Evolutionary conservation across 2,888 invertebrate species (phyloP).

Genomic region (Oxycera nigricornis): DNA sequence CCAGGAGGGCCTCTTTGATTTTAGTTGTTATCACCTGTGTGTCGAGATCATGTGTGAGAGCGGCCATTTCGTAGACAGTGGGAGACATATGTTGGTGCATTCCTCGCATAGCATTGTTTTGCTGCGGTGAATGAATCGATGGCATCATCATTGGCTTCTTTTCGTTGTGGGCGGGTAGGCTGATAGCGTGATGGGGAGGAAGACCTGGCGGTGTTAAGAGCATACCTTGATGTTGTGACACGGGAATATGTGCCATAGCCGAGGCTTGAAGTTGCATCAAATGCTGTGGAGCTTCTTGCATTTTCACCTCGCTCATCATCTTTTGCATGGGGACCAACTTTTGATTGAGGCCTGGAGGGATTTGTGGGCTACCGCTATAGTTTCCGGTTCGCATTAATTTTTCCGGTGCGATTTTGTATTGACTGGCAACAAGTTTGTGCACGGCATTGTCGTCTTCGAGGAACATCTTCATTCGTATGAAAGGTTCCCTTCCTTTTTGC

Average conservation of each 20-base stretch:
- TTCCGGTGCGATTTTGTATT: conserved; percentile 97
- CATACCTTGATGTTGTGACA: conserved; percentile 65
- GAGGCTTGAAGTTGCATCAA: conserved; percentile 67
- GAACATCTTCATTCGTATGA: conserved; percentile 98
- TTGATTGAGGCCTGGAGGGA: conserved; percentile 72
- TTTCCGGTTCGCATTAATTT: conserved; percentile 96
- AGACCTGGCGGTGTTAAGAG: conserved; percentile 78
- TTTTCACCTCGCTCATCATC: conserved; percentile 78
- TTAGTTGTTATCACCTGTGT: conserved; percentile 96
- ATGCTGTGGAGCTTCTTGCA: conserved; percentile 70
- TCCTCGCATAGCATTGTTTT: conserved; percentile 72
- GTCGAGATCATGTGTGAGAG: conserved; percentile 93
- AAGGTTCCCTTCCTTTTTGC: conserved; percentile 94
- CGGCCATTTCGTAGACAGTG: conserved; percentile 98
- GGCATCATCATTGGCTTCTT: conserved; percentile 68
- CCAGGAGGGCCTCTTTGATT: conserved; percentile 94
- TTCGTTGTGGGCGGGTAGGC: conserved; percentile 70
- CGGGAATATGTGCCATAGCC: conserved; percentile 61
- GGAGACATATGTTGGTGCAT: conserved; percentile 88
- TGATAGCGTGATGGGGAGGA: conserved; percentile 77
- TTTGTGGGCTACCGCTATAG: conserved; percentile 83
- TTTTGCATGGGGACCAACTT: conserved; percentile 82
- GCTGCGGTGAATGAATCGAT: conserved; percentile 70
- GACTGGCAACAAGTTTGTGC: conserved; percentile 93
- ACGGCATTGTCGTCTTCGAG: conserved; percentile 95